Conservation (phyloP, 1,140 invertebrate species). For the Cydia strobilella region DNA sequence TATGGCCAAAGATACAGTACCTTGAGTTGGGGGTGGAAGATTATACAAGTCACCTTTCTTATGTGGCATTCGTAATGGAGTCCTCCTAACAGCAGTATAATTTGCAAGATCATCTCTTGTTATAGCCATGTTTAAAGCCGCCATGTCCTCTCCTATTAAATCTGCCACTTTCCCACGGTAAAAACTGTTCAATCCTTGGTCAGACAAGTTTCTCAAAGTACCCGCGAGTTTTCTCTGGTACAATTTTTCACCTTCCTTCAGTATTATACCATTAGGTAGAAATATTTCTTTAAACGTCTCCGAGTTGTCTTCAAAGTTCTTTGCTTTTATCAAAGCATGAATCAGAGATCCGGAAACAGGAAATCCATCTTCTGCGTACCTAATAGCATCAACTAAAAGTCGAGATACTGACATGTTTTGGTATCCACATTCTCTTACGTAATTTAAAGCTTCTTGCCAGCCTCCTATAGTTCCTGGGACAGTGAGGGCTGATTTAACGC, state of each 20-base stretch:
- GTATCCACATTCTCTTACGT: slow-evolving; percentile 63
- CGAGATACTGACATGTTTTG: slow-evolving; percentile 53
- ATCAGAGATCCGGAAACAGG: slow-evolving; percentile 53
- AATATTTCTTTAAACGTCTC: slow-evolving; percentile 55
- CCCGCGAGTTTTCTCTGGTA: slow-evolving; percentile 59
- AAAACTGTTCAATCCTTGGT: slow-evolving; percentile 66
- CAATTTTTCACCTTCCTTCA: slow-evolving; percentile 56
- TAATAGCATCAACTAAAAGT: slow-evolving; percentile 63
- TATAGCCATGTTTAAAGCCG: slow-evolving; percentile 61
- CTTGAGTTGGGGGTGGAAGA: slow-evolving; percentile 68
- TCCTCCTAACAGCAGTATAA: slow-evolving; percentile 58
- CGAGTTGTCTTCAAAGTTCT: slow-evolving; percentile 35
- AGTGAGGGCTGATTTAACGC: slow-evolving; percentile 60
- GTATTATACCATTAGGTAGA: slow-evolving; percentile 50
- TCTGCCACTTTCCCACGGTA: slow-evolving; percentile 64
- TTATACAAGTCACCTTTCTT: slow-evolving; percentile 61
- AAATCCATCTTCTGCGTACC: slow-evolving; percentile 66
- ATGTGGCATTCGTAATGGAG: slow-evolving; percentile 57
- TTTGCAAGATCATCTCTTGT: slow-evolving; percentile 63
- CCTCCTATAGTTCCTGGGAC: slow-evolving; percentile 69
- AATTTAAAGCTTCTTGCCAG: slow-evolving; percentile 69
- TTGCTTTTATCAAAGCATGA: slow-evolving; percentile 37
- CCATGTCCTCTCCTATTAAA: slow-evolving; percentile 64
- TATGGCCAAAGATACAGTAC: slow-evolving; percentile 64
- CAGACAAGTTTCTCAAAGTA: slow-evolving; percentile 56